These are phyloP conservation scores for Dendroctonus ponderosae DNA, from an alignment of 1,140 invertebrate genomes.

Conservation along the genomic window DNA sequence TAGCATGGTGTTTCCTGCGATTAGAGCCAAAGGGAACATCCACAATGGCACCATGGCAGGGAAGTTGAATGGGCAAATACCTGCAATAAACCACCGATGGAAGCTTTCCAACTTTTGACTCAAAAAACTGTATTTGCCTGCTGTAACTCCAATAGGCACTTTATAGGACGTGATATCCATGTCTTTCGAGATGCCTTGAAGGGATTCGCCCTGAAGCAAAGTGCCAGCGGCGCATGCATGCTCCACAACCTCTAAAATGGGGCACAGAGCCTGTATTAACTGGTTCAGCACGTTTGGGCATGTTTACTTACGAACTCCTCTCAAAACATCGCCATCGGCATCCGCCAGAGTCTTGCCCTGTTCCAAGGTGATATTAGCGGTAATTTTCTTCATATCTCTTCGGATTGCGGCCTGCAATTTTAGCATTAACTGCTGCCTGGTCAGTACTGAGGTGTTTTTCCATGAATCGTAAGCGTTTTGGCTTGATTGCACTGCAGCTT, in stretches of 20 bases:
- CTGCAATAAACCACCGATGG: conserved; percentile 44
- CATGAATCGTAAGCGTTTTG: conserved; percentile 81
- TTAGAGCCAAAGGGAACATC: conserved; percentile 95
- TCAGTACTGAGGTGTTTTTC: conserved; percentile 90
- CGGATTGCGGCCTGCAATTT: conserved; percentile 67
- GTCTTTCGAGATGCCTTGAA: conserved; percentile 88
- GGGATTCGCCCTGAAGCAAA: conserved; percentile 88
- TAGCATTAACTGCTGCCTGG: conserved; percentile 95
- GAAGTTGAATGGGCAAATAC: conserved; percentile 83
- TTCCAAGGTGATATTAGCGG: conserved; percentile 89
- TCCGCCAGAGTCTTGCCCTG: conserved; percentile 97
- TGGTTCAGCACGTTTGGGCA: background rate
- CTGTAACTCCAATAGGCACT: conserved; percentile 79
- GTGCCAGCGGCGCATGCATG: conserved; percentile 91
- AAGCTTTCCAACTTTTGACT: background rate
- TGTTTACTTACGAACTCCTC: conserved; percentile 83
- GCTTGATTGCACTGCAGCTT: conserved; percentile 81
- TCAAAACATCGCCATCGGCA: conserved; percentile 96
- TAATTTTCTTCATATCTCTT: conserved; percentile 79
- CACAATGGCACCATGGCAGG: conserved; percentile 99
- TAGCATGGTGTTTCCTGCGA: conserved; percentile 81
- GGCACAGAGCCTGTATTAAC: background rate
- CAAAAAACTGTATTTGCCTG: conserved; percentile 3
- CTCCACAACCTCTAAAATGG: conserved; percentile 87
- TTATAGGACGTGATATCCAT: conserved; percentile 91